These are phyloP conservation scores for Drosophila azteca DNA, from an alignment of 1,140 invertebrate genomes.

Conservation along the genomic window DNA sequence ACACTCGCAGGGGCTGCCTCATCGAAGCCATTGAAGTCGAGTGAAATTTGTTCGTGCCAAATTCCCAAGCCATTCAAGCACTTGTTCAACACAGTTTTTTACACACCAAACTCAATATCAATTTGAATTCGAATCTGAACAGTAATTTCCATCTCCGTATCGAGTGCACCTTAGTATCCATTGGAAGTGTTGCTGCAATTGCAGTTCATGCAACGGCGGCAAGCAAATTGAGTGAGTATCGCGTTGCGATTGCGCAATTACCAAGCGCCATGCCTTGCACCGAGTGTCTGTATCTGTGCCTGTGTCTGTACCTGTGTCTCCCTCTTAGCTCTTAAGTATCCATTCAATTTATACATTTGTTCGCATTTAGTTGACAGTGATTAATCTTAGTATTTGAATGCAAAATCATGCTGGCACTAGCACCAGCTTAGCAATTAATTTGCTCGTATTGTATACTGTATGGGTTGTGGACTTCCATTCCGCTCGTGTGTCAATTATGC, in stretches of 20 bases:
- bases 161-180: constrained; percentile 37
- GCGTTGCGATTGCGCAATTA: constrained; percentile 62
- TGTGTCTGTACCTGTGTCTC: background rate
- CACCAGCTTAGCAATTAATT: constrained; percentile 53
- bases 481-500: constrained; percentile 15
- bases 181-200: constrained; percentile 46
- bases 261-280: constrained; percentile 68
- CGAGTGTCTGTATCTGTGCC: too few species aligned
- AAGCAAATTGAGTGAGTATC: constrained; percentile 65
- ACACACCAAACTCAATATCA: constrained; percentile 38
- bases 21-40: constrained; percentile 3
- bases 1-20: background rate
- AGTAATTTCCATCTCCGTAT: constrained; percentile 34
- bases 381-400: constrained; percentile 75
- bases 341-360: constrained; percentile 55
- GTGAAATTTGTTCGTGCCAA: constrained; percentile 59
- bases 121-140: constrained; percentile 48
- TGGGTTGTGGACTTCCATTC: constrained; percentile 11
- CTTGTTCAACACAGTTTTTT: constrained; percentile 61
- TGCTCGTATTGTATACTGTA: constrained; percentile 9
- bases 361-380: constrained; percentile 75
- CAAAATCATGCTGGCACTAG: constrained; percentile 47
- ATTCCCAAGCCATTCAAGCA: constrained; percentile 44
- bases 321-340: constrained; percentile 64
- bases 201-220: constrained; percentile 66